Evolutionary conservation across 2,113 vertebrate genomes (phyloP).

Genomic region (Hyperoodon ampullatus): DNA sequence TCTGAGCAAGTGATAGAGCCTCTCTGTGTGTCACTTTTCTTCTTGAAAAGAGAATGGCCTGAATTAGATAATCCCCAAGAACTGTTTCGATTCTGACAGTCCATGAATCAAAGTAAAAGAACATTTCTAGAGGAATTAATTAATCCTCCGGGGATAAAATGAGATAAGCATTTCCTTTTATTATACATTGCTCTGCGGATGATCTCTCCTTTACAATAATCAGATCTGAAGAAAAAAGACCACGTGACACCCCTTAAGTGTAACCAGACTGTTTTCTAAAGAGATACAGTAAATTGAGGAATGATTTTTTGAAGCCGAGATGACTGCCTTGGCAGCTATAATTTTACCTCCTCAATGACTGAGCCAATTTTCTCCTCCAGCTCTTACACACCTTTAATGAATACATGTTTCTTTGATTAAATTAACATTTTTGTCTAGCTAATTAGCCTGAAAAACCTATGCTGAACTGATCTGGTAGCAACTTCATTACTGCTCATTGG

Average conservation of each 20-base stretch:
- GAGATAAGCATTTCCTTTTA: conserved; percentile 52
- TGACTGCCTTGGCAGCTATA: conserved; percentile 75
- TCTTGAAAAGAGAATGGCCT: not conserved
- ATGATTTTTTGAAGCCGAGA: conserved; percentile 58
- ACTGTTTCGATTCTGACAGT: not conserved
- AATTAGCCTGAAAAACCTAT: conserved; percentile 86
- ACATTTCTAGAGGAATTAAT: conserved; percentile 42
- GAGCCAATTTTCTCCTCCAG: conserved; percentile 85
- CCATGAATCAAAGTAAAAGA: conserved; percentile 6
- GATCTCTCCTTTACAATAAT: not conserved
- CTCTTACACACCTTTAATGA: conserved; percentile 85
- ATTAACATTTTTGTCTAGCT: conserved; percentile 87
- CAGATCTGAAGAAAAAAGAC: not conserved
- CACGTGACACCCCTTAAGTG: not conserved
- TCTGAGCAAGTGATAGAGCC: not conserved
- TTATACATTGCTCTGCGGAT: not conserved
- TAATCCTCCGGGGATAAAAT: conserved; percentile 30
- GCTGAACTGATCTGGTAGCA: conserved; percentile 82
- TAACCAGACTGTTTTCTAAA: not conserved
- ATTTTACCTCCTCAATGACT: conserved; percentile 77
- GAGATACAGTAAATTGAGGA: conserved; percentile 53
- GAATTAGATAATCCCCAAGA: not conserved
- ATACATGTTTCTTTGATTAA: conserved; percentile 86
- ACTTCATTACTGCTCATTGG: conserved; percentile 85
- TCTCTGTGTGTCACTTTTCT: not conserved